Evolutionary conservation across 2,113 vertebrate genomes (phyloP).

Genomic region (Megalops atlanticus): DNA sequence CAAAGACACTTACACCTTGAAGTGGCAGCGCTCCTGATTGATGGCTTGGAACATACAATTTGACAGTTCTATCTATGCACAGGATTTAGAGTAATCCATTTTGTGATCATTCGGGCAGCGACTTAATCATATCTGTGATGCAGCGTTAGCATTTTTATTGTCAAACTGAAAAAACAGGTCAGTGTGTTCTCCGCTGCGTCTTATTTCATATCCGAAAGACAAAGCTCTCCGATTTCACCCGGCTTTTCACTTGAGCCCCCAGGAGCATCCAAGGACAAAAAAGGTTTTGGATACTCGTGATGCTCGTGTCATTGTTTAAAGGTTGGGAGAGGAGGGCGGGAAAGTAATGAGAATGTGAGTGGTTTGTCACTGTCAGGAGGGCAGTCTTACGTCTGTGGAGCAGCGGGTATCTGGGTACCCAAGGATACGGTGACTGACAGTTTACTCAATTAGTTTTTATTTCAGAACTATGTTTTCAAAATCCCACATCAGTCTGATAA

Average conservation of each 20-base stretch:
- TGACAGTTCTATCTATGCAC: conserved; percentile 39
- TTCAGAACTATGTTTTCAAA: not conserved
- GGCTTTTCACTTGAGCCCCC: conserved; percentile 8
- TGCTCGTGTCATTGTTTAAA: conserved; percentile 1
- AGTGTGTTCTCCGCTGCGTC: conserved; percentile 14
- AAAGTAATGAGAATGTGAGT: not conserved
- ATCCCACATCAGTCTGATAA: not conserved
- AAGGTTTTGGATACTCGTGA: not conserved
- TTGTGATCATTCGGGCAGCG: conserved; percentile 33
- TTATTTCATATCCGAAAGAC: conserved; percentile 21
- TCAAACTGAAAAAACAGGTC: conserved; percentile 33
- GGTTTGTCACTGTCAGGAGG: conserved; percentile 4
- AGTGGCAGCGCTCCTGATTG: conserved; percentile 52
- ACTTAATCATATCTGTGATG: conserved; percentile 35
- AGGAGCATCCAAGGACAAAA: not conserved
- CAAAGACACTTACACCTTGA: conserved; percentile 29
- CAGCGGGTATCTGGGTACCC: not conserved
- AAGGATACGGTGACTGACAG: not conserved
- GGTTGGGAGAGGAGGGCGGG: not conserved
- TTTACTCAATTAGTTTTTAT: not conserved
- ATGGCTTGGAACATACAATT: conserved; percentile 34
- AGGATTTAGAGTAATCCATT: conserved; percentile 25
- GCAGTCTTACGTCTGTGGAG: not conserved
- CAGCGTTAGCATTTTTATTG: conserved; percentile 31
- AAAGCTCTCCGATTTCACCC: conserved; percentile 10